Conservation (phyloP, 2,113 vertebrate species). For the Coturnix japonica region DNA sequence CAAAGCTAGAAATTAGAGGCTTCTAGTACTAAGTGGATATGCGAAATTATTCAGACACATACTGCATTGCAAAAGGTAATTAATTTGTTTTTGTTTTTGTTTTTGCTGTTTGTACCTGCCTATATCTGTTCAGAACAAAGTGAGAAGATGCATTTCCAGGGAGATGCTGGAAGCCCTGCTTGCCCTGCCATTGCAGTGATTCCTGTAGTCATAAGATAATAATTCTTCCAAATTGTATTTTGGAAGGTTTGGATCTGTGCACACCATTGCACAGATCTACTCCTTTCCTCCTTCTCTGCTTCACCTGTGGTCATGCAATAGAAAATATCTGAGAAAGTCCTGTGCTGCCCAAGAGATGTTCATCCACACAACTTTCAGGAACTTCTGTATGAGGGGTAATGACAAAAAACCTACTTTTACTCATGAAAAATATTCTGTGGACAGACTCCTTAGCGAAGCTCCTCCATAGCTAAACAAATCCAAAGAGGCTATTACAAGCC, state of each 20-base stretch:
- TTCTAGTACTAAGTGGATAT: fast-evolving
- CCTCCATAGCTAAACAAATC: neutral
- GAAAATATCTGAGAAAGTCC: neutral
- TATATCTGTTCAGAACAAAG: neutral
- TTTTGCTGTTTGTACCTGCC: neutral
- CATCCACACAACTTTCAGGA: neutral
- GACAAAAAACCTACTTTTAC: neutral
- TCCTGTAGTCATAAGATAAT: neutral
- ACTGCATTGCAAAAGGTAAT: neutral
- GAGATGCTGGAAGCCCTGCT: neutral
- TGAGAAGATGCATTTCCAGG: neutral
- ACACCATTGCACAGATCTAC: neutral
- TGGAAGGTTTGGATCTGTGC: neutral
- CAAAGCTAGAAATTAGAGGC: neutral
- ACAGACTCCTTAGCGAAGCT: neutral
- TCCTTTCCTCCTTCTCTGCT: neutral
- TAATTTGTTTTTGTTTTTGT: neutral
- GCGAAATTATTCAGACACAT: neutral
- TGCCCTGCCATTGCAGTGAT: neutral
- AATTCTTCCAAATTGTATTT: fast-evolving
- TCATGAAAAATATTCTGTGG: no score
- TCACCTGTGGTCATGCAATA: neutral
- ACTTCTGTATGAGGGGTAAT: fast-evolving
- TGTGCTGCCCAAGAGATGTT: neutral
- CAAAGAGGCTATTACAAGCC: neutral